Conservation (phyloP, 2,113 vertebrate species). For the Sapayoa aenigma region DNA sequence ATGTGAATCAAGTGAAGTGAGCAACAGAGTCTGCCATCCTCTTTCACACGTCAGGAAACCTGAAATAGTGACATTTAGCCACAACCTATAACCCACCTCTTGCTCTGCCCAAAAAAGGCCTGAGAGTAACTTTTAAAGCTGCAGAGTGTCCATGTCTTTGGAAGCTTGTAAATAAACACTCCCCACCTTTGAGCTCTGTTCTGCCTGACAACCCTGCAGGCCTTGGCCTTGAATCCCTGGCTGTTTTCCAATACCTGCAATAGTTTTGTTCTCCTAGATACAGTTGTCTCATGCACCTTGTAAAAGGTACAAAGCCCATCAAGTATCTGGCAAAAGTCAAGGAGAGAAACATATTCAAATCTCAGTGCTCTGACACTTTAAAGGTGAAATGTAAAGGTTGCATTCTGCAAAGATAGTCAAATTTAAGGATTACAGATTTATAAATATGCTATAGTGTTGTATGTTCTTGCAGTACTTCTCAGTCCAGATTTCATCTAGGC, state of each 20-base stretch:
- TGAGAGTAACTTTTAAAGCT: neutral
- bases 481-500: neutral
- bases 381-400: constrained; percentile 3
- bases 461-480: neutral
- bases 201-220: neutral
- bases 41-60: neutral
- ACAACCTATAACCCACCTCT: neutral
- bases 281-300: neutral
- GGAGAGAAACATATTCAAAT: neutral
- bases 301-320: neutral
- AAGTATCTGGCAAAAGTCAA: neutral
- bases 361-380: neutral
- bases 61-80: neutral
- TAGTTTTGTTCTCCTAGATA: neutral
- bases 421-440: neutral
- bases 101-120: neutral
- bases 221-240: neutral
- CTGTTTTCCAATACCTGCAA: neutral
- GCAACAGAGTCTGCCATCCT: neutral
- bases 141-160: neutral
- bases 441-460: neutral
- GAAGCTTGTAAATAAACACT: neutral
- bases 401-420: neutral
- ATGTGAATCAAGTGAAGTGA: neutral
- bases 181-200: neutral